Evolutionary conservation across 2,797 vertebrate species (phyloP).

Genomic region (Falco peregrinus): DNA sequence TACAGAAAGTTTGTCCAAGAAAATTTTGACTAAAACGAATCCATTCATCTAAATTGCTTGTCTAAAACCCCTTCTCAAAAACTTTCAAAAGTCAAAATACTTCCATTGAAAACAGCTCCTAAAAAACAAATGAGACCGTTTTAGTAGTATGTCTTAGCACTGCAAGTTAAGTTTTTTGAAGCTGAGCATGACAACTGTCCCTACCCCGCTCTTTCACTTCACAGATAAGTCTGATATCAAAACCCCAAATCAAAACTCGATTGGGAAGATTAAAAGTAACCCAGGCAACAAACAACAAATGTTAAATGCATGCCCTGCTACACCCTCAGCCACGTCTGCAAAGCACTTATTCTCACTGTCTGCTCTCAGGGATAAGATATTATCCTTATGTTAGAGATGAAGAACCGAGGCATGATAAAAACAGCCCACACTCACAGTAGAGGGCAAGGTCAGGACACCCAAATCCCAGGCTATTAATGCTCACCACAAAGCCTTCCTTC

Average conservation of each 20-base stretch:
- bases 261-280: slow-evolving; percentile 3
- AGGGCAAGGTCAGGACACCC: neutral
- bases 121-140: neutral
- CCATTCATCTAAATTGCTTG: neutral
- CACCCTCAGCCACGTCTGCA: neutral
- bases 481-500: neutral
- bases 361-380: neutral
- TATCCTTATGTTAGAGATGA: neutral
- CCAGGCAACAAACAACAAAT: slow-evolving; percentile 19
- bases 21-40: neutral
- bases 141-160: neutral
- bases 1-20: neutral
- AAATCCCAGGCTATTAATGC: neutral
- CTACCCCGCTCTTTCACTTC: neutral
- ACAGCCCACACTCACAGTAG: neutral
- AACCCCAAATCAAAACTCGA: neutral
- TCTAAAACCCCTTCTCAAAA: neutral
- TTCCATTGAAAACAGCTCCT: neutral
- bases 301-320: neutral
- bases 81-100: neutral
- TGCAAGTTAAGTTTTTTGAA: neutral
- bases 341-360: neutral
- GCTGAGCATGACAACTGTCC: neutral
- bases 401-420: neutral
- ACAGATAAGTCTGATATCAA: neutral